Conservation (phyloP, 2,888 invertebrate species). For the Aradus depressus region DNA sequence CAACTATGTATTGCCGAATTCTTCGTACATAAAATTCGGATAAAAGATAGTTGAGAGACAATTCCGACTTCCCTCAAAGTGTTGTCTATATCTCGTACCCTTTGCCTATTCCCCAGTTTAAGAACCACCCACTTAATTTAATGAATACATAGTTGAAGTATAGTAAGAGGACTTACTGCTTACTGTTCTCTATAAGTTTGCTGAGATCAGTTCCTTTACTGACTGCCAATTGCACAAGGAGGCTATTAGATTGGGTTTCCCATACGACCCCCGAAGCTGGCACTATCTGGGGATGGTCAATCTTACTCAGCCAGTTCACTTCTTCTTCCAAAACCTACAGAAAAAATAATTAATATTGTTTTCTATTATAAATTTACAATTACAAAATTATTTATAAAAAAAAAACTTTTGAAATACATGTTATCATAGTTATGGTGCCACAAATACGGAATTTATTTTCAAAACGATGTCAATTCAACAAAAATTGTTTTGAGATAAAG, state of each 20-base stretch:
- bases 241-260: conserved; percentile 44
- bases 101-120: neutral
- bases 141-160: neutral
- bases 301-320: conserved; percentile 44
- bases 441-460: no score
- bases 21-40: no score
- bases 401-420: neutral
- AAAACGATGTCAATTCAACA: no score
- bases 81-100: neutral
- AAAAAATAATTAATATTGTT: neutral
- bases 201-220: conserved; percentile 50
- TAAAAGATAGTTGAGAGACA: no score
- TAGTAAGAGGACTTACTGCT: conserved; percentile 31
- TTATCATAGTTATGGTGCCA: no score
- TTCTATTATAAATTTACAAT: neutral
- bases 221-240: conserved; percentile 53
- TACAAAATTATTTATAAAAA: conserved; percentile 30
- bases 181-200: conserved; percentile 43
- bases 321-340: conserved; percentile 43
- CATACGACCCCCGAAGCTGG: conserved; percentile 47
- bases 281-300: conserved; percentile 47
- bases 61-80: neutral
- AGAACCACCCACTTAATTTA: neutral
- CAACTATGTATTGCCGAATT: no score
- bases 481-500: no score